phyloP scores from a whole-genome alignment of 2,888 invertebrate species.

The Tipula lateralis region DNA sequence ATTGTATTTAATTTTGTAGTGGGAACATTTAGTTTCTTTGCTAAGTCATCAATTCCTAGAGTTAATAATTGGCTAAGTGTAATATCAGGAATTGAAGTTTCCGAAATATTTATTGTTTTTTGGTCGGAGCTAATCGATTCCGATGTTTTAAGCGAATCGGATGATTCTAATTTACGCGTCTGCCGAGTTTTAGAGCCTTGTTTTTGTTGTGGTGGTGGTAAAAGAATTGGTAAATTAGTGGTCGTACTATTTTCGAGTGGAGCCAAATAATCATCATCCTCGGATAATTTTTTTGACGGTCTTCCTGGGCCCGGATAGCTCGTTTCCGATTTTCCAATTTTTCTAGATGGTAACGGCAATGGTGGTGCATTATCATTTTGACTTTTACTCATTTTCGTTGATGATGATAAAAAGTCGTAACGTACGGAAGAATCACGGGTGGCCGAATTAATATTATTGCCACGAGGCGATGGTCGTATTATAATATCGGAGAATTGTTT shows the following conservation, averaged over 20 bases:
- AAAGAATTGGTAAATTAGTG: slow-evolving; percentile 45
- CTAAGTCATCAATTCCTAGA: slow-evolving; percentile 74
- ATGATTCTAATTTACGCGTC: slow-evolving; percentile 36
- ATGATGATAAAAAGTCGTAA: slow-evolving; percentile 43
- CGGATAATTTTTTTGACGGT: slow-evolving; percentile 53
- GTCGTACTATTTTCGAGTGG: slow-evolving; percentile 51
- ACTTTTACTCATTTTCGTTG: slow-evolving; percentile 14
- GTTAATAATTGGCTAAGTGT: slow-evolving; percentile 78
- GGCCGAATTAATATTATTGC: slow-evolving; percentile 20
- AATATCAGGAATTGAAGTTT: slow-evolving; percentile 56
- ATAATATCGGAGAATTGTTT: slow-evolving; percentile 57
- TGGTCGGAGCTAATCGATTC: slow-evolving; percentile 42
- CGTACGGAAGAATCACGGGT: slow-evolving; percentile 37
- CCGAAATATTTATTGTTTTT: slow-evolving; percentile 34
- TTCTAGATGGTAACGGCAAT: slow-evolving; percentile 57
- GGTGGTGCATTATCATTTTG: slow-evolving; percentile 51
- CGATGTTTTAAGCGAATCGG: slow-evolving; percentile 34
- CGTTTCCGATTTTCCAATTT: slow-evolving; percentile 51
- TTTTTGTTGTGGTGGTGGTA: slow-evolving; percentile 52
- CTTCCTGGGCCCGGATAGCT: slow-evolving; percentile 51
- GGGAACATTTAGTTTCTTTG: slow-evolving; percentile 69
- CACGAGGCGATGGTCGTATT: slow-evolving; percentile 48
- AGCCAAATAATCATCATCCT: slow-evolving; percentile 66
- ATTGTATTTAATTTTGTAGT: slow-evolving; percentile 73
- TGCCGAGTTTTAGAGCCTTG: slow-evolving; percentile 39